Evolutionary conservation across 2,888 invertebrate genomes (phyloP).

Genomic region (Polia nebulosa): DNA sequence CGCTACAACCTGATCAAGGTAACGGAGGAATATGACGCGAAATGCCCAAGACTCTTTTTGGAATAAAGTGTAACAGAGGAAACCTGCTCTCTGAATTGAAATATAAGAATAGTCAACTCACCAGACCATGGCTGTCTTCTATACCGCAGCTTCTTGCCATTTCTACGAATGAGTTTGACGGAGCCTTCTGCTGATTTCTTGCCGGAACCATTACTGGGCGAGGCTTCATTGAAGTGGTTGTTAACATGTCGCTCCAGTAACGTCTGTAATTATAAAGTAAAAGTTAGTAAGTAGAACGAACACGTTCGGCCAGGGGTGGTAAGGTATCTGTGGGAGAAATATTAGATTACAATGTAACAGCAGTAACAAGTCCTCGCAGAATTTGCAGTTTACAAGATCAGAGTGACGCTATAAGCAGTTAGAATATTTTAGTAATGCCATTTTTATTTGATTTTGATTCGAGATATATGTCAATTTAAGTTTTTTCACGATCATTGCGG

Average conservation of each 20-base stretch:
- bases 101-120: constrained; percentile 89
- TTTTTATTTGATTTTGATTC: constrained; percentile 49
- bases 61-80: too few relatives aligned
- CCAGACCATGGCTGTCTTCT: constrained; percentile 97
- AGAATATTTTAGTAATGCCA: constrained; percentile 34
- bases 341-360: constrained; percentile 8
- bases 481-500: constrained; percentile 48
- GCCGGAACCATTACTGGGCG: constrained; percentile 89
- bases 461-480: constrained; percentile 37
- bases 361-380: constrained; percentile 17
- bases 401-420: constrained; percentile 49
- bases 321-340: constrained; percentile 28
- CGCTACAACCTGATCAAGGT: too few relatives aligned
- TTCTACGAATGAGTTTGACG: constrained; percentile 95
- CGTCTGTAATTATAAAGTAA: constrained; percentile 89
- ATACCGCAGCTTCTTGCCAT: constrained; percentile 97
- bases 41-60: too few relatives aligned
- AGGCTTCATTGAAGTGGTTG: constrained; percentile 95
- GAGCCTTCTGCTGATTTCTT: constrained; percentile 94
- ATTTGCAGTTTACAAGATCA: constrained; percentile 2
- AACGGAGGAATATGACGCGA: too few relatives aligned
- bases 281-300: constrained; percentile 32
- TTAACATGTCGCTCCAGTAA: constrained; percentile 98
- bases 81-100: too few relatives aligned
- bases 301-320: constrained; percentile 22